Evolutionary conservation across 2,888 invertebrate genomes (phyloP).

Genomic region (Onthophagus sagittarius): DNA sequence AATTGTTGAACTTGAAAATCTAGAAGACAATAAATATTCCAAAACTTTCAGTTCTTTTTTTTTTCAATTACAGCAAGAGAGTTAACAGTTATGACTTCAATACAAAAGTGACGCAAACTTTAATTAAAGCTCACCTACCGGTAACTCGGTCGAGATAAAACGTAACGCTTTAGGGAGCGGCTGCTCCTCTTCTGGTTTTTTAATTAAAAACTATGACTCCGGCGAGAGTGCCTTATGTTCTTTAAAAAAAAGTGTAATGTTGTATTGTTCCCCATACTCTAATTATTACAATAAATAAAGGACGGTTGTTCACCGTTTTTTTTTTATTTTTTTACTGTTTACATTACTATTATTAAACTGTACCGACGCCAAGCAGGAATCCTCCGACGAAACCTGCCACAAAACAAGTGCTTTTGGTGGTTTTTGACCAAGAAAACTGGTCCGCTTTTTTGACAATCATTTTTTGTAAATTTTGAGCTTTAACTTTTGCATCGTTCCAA

Average conservation of each 20-base stretch:
- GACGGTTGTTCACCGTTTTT: too few relatives aligned
- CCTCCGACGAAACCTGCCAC: conserved; percentile 20
- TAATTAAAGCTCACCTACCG: neutral
- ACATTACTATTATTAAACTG: neutral
- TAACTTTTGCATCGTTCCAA: conserved; percentile 77
- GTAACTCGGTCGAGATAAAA: neutral
- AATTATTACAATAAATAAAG: too few relatives aligned
- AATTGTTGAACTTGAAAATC: neutral
- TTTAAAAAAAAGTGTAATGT: neutral
- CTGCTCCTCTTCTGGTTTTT: neutral
- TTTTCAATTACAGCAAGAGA: neutral
- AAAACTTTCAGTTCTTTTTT: neutral
- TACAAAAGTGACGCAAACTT: neutral
- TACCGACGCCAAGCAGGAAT: conserved; percentile 16
- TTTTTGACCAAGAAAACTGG: conserved; percentile 43
- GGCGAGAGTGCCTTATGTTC: neutral
- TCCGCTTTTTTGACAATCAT: conserved; percentile 64
- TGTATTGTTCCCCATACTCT: neutral
- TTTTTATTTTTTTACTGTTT: neutral
- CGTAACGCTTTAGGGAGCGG: neutral
- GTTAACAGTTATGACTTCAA: neutral
- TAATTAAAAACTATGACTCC: neutral
- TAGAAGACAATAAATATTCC: neutral
- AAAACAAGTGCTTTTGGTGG: conserved; percentile 12
- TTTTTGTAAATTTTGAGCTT: conserved; percentile 70